Conservation (phyloP, 2,797 vertebrate species). For the Paratrypauchen microcephalus region DNA sequence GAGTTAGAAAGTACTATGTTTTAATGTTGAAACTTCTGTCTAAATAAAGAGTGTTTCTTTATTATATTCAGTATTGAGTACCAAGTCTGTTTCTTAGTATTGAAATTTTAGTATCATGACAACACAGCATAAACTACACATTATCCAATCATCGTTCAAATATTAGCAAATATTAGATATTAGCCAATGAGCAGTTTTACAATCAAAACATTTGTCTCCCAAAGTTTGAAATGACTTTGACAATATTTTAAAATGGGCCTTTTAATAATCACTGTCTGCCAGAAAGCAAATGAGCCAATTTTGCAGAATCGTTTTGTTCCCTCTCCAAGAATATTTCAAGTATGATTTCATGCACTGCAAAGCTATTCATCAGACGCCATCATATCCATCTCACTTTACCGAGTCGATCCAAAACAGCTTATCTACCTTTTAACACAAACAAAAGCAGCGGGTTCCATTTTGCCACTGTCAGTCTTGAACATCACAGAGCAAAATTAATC, state of each 20-base stretch:
- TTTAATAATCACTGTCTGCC: conserved; percentile 2
- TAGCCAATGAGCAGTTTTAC: not conserved
- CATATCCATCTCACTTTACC: conserved; percentile 1
- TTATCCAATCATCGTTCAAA: not conserved
- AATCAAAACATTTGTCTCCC: not conserved
- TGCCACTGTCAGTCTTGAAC: conserved; percentile 16
- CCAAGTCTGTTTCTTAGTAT: too few species aligned
- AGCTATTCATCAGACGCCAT: conserved; percentile 10
- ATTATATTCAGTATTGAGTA: too few species aligned
- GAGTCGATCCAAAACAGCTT: conserved; percentile 11
- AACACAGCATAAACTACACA: not conserved
- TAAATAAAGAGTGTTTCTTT: too few species aligned
- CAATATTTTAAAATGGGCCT: not conserved
- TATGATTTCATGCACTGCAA: conserved; percentile 16
- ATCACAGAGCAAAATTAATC: conserved; percentile 35
- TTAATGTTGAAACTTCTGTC: too few species aligned
- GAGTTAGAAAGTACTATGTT: too few species aligned
- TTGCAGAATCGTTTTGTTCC: conserved; percentile 9
- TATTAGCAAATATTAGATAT: too few species aligned
- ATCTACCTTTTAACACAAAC: conserved; percentile 17
- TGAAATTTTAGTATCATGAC: too few species aligned
- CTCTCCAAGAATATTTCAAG: conserved; percentile 8
- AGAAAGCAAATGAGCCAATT: conserved; percentile 3
- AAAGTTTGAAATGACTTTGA: not conserved
- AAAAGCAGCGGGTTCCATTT: conserved; percentile 12